Evolutionary conservation across 2,113 vertebrate species (phyloP), one percentile per base, ranked within the genome.

Genomic region (Rhea pennata): DNA sequence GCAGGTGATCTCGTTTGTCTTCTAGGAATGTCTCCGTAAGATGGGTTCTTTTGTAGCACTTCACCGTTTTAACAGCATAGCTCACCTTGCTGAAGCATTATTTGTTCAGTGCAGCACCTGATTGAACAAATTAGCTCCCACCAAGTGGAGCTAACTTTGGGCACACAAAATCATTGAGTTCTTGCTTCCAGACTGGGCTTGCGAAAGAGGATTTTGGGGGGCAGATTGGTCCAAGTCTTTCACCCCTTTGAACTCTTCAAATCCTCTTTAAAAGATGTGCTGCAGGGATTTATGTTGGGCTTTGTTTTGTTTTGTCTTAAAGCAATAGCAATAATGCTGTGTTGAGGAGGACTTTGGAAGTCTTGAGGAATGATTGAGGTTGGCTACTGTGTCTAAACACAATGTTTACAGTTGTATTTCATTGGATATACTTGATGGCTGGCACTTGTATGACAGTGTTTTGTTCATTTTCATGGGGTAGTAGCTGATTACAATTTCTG

Each of bases 361-460:
- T 58, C 78, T 65, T 70, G 74, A 94, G 77, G 76, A 93, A 61
- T 75, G 56, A 61, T 62, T 88, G 59, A 72, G 72, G 46, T 90
- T 96, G 92, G 67, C 50, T 72, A 64, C 73, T 86, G 87, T 22
- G 48, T 73, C 44, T 82, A 74, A 92, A 85, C 27, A 10, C 4
- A 2, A 0, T 51, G 46, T 67, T 90, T 93, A 86, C 88, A 92
- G 93, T 87, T 94, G 82, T 74, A 51, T 90, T 93, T 88, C 90
- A 44, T 36, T 82, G 93, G 88, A 31, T 71, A 50, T n/a, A 23
- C 54, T 88, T 87, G 53, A 78, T 65, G 84, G 53, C 62, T 64
- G 77, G 56, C 64, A 21, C 20, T 72, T 61, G n/a, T 39, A 39
- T 54, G 87, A 91, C 89, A 93, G 59, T 1, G 0, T 31, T 79